Evolutionary conservation across 2,888 invertebrate genomes (phyloP).

Genomic region (Phlogophora meticulosa): DNA sequence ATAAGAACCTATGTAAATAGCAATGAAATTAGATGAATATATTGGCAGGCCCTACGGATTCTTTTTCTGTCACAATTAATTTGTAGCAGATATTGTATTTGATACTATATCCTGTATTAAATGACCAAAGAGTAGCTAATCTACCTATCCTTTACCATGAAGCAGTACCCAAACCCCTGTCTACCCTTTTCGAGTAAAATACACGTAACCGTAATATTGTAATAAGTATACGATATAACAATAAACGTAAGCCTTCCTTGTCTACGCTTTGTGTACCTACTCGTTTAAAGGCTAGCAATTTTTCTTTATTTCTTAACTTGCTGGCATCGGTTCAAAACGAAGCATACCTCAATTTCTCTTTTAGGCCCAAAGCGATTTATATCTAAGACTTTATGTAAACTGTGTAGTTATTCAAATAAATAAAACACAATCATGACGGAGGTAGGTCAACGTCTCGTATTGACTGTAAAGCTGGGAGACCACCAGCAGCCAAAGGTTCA

Average conservation of each 20-base stretch:
- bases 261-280: slow-evolving; percentile 41
- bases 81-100: background rate
- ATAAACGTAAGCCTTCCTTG: slow-evolving; percentile 45
- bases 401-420: slow-evolving; percentile 14
- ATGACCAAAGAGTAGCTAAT: slow-evolving; percentile 23
- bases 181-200: slow-evolving; percentile 26
- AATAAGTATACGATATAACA: slow-evolving; percentile 36
- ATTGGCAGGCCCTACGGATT: too few relatives aligned
- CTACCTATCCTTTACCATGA: slow-evolving; percentile 20
- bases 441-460: background rate
- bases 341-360: slow-evolving; percentile 61
- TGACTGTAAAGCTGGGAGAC: background rate
- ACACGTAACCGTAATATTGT: slow-evolving; percentile 35
- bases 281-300: slow-evolving; percentile 48
- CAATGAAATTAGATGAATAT: background rate
- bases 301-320: slow-evolving; percentile 61
- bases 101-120: background rate
- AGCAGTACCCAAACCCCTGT: slow-evolving; percentile 18
- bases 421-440: background rate
- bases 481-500: background rate
- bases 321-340: slow-evolving; percentile 58
- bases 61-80: slow-evolving; percentile 3
- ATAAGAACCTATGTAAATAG: background rate
- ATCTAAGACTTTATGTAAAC: slow-evolving; percentile 33
- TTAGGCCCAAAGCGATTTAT: slow-evolving; percentile 44